These are phyloP conservation scores for Vireo griseus DNA, from an alignment of 2,797 vertebrate genomes.

Conservation along the genomic window DNA sequence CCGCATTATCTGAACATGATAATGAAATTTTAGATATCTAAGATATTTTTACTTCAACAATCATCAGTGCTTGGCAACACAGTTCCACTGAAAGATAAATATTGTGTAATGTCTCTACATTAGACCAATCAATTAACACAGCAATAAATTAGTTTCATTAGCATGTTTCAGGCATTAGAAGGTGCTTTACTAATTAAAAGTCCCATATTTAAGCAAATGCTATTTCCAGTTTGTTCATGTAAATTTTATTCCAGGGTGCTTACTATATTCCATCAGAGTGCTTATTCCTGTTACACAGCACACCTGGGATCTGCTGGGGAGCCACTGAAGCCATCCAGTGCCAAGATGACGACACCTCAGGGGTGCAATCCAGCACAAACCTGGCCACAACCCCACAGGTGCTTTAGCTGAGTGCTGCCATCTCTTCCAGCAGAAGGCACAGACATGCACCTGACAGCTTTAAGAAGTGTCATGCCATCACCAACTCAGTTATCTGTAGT, in stretches of 20 bases:
- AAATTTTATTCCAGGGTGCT: not conserved
- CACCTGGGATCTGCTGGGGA: not conserved
- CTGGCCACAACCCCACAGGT: not conserved
- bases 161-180: constrained; percentile 24
- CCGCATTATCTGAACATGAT: not conserved
- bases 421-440: not conserved
- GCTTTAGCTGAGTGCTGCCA: not conserved
- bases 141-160: constrained; percentile 55
- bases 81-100: constrained; percentile 15
- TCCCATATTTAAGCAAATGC: constrained; percentile 24
- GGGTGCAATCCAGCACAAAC: not conserved
- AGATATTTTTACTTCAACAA: constrained; percentile 23
- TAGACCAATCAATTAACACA: constrained; percentile 32
- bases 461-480: not conserved
- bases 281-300: not conserved
- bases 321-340: not conserved
- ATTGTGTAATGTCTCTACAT: not conserved
- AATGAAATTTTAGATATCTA: not conserved
- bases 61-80: constrained; percentile 44
- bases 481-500: not conserved
- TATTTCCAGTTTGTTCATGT: not conserved
- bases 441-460: not conserved
- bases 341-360: not conserved
- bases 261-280: not conserved
- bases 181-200: constrained; percentile 36